A percentile compares a stretch with the other conserved stretches of the same genome.
Evolutionary conservation across 2,113 vertebrate species (phyloP).

Genomic region (Ammodytes marinus): DNA sequence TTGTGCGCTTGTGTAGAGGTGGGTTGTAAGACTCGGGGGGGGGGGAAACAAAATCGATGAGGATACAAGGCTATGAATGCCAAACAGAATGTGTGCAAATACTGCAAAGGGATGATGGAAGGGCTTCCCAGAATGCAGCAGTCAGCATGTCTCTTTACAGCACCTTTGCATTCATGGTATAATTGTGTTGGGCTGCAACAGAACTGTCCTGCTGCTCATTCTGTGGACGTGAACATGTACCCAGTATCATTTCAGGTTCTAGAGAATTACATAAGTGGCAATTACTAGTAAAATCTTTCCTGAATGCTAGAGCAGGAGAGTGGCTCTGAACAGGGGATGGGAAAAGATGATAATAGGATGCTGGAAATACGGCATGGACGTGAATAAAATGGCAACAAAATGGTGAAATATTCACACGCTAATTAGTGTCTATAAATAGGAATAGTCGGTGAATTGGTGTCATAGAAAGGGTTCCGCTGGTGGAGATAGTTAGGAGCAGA

Average conservation of each 20-base stretch:
- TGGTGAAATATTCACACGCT: constrained; percentile 66
- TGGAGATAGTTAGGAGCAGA: constrained; percentile 32
- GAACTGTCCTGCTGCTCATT: not conserved
- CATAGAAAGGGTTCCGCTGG: constrained; percentile 27
- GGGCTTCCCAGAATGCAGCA: constrained; percentile 8
- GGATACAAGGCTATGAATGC: constrained; percentile 62
- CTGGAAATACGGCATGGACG: constrained; percentile 36
- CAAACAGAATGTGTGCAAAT: constrained; percentile 57
- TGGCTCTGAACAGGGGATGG: constrained; percentile 1
- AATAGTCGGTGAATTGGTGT: constrained; percentile 49
- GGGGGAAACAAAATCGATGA: constrained; percentile 62
- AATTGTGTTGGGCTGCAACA: not conserved
- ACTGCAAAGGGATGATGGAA: constrained; percentile 30
- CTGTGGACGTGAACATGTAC: not conserved
- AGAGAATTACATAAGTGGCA: not conserved
- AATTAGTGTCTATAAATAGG: constrained; percentile 75
- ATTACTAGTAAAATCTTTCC: not conserved
- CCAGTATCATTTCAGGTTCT: not conserved
- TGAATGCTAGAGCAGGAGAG: constrained; percentile 6
- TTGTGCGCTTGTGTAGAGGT: not conserved
- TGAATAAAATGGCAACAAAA: constrained; percentile 56
- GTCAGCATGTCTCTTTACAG: constrained; percentile 37
- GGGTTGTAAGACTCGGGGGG: not conserved
- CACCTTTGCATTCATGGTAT: constrained; percentile 1
- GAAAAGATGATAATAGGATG: constrained; percentile 18